Conservation (phyloP, 1,140 invertebrate genomes). For the Brachionus rubens region DNA sequence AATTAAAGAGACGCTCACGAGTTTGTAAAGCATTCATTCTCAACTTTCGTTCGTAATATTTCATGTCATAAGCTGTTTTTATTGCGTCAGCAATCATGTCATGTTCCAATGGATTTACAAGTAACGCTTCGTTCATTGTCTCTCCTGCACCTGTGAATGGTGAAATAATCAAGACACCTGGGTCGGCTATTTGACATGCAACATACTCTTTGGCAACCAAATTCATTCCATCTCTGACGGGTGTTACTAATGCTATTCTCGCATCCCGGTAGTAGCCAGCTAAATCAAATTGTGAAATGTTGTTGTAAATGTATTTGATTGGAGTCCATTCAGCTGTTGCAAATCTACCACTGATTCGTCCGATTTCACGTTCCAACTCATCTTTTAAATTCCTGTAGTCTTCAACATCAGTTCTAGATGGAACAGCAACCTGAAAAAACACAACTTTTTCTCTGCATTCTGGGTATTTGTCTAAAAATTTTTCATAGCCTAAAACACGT, state of each 20-base stretch:
- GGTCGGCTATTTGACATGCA: slow-evolving; percentile 79
- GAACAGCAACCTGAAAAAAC: slow-evolving; percentile 78
- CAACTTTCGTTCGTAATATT: slow-evolving; percentile 75
- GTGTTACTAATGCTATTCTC: slow-evolving; percentile 78
- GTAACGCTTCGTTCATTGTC: slow-evolving; percentile 68
- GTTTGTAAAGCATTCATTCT: slow-evolving; percentile 79
- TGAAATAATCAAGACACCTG: slow-evolving; percentile 79
- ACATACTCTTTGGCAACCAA: slow-evolving; percentile 88
- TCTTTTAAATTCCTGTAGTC: slow-evolving; percentile 86
- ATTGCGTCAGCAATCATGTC: slow-evolving; percentile 80
- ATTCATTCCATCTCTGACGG: slow-evolving; percentile 85
- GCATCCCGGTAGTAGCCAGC: slow-evolving; percentile 76
- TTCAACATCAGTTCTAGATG: slow-evolving; percentile 80
- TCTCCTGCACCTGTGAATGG: slow-evolving; percentile 78
- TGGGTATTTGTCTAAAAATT: slow-evolving; percentile 76
- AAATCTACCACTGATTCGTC: slow-evolving; percentile 78
- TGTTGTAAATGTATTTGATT: slow-evolving; percentile 83
- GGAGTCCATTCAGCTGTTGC: slow-evolving; percentile 79
- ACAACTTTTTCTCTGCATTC: slow-evolving; percentile 77
- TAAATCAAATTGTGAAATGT: slow-evolving; percentile 74
- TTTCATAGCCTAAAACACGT: slow-evolving; percentile 76
- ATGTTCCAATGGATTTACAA: slow-evolving; percentile 84
- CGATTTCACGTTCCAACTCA: slow-evolving; percentile 82
- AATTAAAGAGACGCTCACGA: slow-evolving; percentile 72
- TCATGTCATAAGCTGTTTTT: slow-evolving; percentile 81